Percentiles rank a stretch among this genome's conserved stretches.
phyloP scores from a whole-genome alignment of 1,140 invertebrate species.

The Lanistes nyassanus region DNA sequence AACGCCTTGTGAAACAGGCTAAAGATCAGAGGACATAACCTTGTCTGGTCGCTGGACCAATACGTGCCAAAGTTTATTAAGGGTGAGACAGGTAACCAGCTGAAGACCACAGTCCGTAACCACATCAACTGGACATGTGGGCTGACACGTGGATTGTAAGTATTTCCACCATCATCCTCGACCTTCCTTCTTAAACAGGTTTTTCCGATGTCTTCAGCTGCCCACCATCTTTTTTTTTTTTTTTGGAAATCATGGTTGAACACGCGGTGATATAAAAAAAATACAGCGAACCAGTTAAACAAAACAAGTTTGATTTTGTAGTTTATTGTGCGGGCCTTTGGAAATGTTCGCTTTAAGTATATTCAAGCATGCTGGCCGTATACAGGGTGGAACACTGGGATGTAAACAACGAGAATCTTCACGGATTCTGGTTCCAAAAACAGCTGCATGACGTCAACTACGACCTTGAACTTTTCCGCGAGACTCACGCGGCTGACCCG shows the following conservation, averaged over 20 bases:
- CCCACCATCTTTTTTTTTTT: no score
- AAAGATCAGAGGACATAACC: constrained; percentile 48
- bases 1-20: constrained; percentile 32
- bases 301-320: no score
- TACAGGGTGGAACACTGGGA: constrained; percentile 38
- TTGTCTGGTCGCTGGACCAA: constrained; percentile 42
- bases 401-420: constrained; percentile 55
- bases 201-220: no score
- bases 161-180: no score
- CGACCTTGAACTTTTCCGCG: constrained; percentile 44
- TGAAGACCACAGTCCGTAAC: constrained; percentile 33
- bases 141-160: constrained; percentile 47
- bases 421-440: constrained; percentile 42
- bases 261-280: no score
- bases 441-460: constrained; percentile 32
- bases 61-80: constrained; percentile 38
- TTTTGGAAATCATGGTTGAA: no score
- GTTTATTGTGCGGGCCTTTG: no score
- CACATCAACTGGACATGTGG: constrained; percentile 37
- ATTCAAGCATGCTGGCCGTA: no score
- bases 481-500: constrained; percentile 37
- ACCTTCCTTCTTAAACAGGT: no score
- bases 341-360: no score
- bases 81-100: constrained; percentile 17
- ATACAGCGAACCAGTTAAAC: no score